Base-by-base conservation (phyloP, 2,113 vertebrate genomes). In the Scalopus aquaticus region DNA sequence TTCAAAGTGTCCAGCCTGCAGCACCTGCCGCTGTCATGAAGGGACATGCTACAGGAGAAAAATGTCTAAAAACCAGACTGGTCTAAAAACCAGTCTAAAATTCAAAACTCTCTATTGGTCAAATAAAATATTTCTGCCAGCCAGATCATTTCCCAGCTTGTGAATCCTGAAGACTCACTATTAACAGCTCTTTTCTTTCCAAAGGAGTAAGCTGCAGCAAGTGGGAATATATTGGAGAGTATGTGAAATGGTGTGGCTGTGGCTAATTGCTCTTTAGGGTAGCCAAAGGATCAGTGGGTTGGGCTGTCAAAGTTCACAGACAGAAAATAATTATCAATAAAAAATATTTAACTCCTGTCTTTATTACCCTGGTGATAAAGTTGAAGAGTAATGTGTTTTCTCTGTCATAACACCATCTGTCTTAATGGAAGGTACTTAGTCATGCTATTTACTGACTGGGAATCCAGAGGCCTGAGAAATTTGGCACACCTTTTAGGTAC, bases 241-340 rank as follows among this genome's bases (percentile, higher is more conserved):
- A 35, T 28, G 6, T 56, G 16, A 62, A 19, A n/a, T 35, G 20
- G 16, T 88, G 24, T 87, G 13, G 1, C 15, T 39, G 28, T 64
- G 83, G 65, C 6, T 83, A 44, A 44, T 90, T 90, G 70, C 85
- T 81, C 84, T 95, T 96, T 85, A 82, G 73, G 87, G 88, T 64
- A 77, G 77, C 49, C 65, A 24, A 51, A 88, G 56, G 65, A 74
- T 78, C 44, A 28, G 90, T 85, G 81, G 90, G 81, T 82, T 92
- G 81, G 96, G 77, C 88, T 95, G 84, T 95, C 96, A 96, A 74
- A 95, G 96, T 96, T 96, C 96, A 96, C 72, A 58, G 91, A 88
- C 30, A 49, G 77, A 95, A 92, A 93, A 96, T 96, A 95, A 92
- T 85, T 70, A 70, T 78, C 95, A 85, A 44, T 92, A 90, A 87